phyloP scores from a whole-genome alignment of 2,888 invertebrate species.

The Cataglyphis livida region DNA sequence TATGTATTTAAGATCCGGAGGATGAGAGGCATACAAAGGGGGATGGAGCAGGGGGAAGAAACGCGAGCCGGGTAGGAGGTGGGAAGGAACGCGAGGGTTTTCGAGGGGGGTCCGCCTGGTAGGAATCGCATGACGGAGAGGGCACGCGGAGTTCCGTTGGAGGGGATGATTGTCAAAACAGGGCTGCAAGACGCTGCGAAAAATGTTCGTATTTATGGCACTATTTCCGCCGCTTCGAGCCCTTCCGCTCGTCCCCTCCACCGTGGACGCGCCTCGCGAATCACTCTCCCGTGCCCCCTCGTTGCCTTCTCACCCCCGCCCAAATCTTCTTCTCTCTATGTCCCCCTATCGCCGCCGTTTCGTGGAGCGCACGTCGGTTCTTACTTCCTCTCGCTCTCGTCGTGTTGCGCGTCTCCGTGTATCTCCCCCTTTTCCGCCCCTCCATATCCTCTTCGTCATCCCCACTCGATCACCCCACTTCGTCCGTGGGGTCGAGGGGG shows the following conservation, averaged over 20 bases:
- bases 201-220: slow-evolving; percentile 84
- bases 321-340: slow-evolving; percentile 51
- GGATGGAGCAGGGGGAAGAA: slow-evolving; percentile 49
- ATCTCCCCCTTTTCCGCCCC: slow-evolving; percentile 57
- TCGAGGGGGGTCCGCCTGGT: slow-evolving; percentile 20
- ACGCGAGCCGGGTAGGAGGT: slow-evolving; percentile 43
- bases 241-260: slow-evolving; percentile 60
- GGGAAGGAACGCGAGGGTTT: slow-evolving; percentile 26
- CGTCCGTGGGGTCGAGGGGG: slow-evolving; percentile 27
- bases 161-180: slow-evolving; percentile 82
- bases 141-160: slow-evolving; percentile 37
- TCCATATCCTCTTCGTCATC: slow-evolving; percentile 55
- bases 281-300: slow-evolving; percentile 50
- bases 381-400: slow-evolving; percentile 69
- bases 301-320: slow-evolving; percentile 52
- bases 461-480: slow-evolving; percentile 61
- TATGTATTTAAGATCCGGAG: slow-evolving; percentile 70
- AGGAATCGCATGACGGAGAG: slow-evolving; percentile 63
- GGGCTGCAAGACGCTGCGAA: slow-evolving; percentile 82
- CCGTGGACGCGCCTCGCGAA: slow-evolving; percentile 49
- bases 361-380: slow-evolving; percentile 60
- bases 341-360: slow-evolving; percentile 67
- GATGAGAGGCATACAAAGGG: slow-evolving; percentile 35
- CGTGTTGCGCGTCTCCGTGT: slow-evolving; percentile 52
- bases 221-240: slow-evolving; percentile 80